phyloP scores from a whole-genome alignment of 1,140 invertebrate genomes.

The Melitaea cinxia region DNA sequence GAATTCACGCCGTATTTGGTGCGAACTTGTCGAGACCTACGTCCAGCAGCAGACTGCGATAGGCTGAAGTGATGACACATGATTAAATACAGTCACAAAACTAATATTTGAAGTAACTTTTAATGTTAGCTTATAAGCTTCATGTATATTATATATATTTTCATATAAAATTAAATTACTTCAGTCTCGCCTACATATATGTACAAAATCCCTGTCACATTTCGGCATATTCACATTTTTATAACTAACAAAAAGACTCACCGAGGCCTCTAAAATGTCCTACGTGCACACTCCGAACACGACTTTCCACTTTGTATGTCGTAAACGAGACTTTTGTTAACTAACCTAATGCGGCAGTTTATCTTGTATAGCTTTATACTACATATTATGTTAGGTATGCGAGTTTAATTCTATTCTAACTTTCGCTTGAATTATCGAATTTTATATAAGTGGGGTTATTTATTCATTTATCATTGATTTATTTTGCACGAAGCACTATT shows the following conservation, averaged over 20 bases:
- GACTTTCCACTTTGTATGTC: slow-evolving; percentile 62
- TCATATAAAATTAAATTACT: neutral
- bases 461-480: too few species aligned
- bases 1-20: too few species aligned
- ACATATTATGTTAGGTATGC: neutral
- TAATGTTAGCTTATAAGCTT: too few species aligned
- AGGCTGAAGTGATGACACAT: too few species aligned
- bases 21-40: too few species aligned
- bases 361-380: slow-evolving; percentile 1
- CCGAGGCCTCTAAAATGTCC: slow-evolving; percentile 13
- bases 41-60: too few species aligned
- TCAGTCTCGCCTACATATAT: neutral
- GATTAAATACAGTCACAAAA: too few species aligned
- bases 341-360: slow-evolving; percentile 42
- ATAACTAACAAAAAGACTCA: slow-evolving; percentile 1
- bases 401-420: neutral
- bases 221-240: neutral
- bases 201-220: neutral
- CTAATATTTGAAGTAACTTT: too few species aligned
- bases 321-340: slow-evolving; percentile 72
- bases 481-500: too few species aligned
- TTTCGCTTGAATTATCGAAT: too few species aligned
- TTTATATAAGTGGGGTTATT: too few species aligned
- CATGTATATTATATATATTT: neutral
- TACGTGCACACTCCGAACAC: slow-evolving; percentile 42